phyloP scores from a whole-genome alignment of 2,113 vertebrate species.

The Origma solitaria region DNA sequence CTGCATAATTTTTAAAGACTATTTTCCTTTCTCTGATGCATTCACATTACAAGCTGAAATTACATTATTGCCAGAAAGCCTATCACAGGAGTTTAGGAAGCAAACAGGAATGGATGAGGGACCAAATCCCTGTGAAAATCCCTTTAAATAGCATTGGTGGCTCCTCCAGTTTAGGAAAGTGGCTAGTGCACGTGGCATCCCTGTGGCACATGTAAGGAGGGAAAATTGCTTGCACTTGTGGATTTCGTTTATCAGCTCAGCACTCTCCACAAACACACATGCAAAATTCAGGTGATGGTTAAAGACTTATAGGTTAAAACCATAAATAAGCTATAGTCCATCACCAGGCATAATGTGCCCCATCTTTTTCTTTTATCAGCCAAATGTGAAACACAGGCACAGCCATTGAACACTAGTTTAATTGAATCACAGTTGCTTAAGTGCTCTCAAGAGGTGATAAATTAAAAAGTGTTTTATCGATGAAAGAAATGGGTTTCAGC shows the following conservation, averaged over 20 bases:
- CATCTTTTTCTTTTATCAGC: conserved; percentile 40
- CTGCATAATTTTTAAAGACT: not conserved
- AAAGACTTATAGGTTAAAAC: conserved; percentile 14
- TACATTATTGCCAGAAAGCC: not conserved
- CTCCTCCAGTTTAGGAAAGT: not conserved
- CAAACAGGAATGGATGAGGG: not conserved
- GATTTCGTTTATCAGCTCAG: not conserved
- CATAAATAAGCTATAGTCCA: conserved; percentile 8
- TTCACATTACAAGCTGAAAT: not conserved
- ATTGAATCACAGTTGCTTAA: conserved; percentile 58
- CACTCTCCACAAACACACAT: not conserved
- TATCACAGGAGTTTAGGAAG: not conserved
- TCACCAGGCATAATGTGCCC: not conserved
- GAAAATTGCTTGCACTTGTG: not conserved
- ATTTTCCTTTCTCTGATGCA: not conserved
- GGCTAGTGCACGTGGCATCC: not conserved
- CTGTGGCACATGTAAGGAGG: not conserved
- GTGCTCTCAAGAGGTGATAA: conserved; percentile 40
- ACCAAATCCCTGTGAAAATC: not conserved
- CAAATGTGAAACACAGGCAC: not conserved
- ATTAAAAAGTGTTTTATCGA: conserved; percentile 38
- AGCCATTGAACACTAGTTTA: conserved; percentile 26
- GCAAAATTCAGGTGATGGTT: not conserved
- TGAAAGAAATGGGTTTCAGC: conserved; percentile 34
- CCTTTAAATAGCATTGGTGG: not conserved